Percentiles rank a stretch among this genome's conserved stretches.
phyloP scores from a whole-genome alignment of 1,140 invertebrate genomes.

The Coptotermes formosanus region DNA sequence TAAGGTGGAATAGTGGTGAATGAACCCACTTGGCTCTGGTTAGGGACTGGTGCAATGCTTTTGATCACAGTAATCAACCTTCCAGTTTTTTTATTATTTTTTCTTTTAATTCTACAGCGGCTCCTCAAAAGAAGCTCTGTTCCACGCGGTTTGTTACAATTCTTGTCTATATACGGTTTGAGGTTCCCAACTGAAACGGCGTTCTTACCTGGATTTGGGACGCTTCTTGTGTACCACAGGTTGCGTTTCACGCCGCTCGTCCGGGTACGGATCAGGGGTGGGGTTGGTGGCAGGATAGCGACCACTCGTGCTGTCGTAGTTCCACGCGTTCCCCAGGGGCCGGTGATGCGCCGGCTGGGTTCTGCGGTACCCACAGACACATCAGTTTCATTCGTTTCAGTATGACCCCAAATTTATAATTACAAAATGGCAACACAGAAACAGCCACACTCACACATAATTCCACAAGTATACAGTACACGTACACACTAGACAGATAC shows the following conservation, averaged over 20 bases:
- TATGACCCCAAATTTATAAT: too few relatives aligned
- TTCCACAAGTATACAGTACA: too few relatives aligned
- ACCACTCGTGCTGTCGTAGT: conserved; percentile 41
- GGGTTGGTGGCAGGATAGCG: conserved; percentile 39
- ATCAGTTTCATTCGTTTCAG: not conserved
- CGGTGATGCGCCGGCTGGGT: conserved; percentile 39
- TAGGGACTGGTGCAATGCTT: too few relatives aligned
- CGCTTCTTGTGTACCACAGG: conserved; percentile 47
- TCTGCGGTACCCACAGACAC: conserved; percentile 27
- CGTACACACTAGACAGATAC: too few relatives aligned
- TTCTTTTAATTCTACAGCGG: too few relatives aligned
- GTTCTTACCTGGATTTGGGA: conserved; percentile 52
- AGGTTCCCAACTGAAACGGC: not conserved
- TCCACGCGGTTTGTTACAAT: too few relatives aligned
- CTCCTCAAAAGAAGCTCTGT: too few relatives aligned
- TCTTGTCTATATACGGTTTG: not conserved
- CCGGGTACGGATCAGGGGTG: conserved; percentile 41
- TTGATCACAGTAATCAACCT: too few relatives aligned
- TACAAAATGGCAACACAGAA: too few relatives aligned
- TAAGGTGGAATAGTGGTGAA: too few relatives aligned
- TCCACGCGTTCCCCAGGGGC: conserved; percentile 38
- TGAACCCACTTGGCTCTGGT: not conserved
- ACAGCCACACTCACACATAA: too few relatives aligned
- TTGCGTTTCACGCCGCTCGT: conserved; percentile 41
- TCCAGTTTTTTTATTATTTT: too few relatives aligned